Evolutionary conservation across 2,113 vertebrate species (phyloP).

Genomic region (Pseudopodoces humilis): DNA sequence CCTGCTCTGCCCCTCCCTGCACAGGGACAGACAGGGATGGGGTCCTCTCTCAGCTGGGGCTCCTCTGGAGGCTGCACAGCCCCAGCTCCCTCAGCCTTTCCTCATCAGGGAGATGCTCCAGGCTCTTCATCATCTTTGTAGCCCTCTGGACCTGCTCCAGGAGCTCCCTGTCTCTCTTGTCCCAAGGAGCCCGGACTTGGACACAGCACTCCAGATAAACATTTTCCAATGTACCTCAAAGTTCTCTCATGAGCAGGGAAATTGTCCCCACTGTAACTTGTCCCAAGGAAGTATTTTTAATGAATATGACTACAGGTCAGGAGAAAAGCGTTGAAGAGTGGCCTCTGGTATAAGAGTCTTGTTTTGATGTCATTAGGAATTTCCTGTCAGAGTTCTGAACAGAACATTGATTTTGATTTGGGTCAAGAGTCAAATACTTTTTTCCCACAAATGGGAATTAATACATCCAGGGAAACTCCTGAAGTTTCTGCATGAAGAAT

Average conservation of each 20-base stretch:
- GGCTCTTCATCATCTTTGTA: rapidly evolving
- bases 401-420: background rate
- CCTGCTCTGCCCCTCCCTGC: background rate
- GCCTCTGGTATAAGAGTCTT: background rate
- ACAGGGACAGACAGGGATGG: background rate
- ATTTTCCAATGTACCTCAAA: background rate
- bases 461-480: background rate
- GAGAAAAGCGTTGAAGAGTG: background rate
- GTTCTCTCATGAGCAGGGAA: background rate
- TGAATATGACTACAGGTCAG: background rate
- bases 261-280: background rate
- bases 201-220: background rate
- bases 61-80: background rate
- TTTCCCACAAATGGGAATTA: background rate
- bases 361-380: background rate
- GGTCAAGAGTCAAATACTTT: background rate
- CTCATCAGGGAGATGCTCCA: background rate
- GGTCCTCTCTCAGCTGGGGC: background rate
- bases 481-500: background rate
- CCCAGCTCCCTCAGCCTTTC: background rate
- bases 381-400: background rate
- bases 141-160: rapidly evolving
- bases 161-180: background rate
- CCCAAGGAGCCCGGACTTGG: background rate
- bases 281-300: background rate